phyloP scores from a whole-genome alignment of 2,113 vertebrate species.

The Osmerus eperlanus region DNA sequence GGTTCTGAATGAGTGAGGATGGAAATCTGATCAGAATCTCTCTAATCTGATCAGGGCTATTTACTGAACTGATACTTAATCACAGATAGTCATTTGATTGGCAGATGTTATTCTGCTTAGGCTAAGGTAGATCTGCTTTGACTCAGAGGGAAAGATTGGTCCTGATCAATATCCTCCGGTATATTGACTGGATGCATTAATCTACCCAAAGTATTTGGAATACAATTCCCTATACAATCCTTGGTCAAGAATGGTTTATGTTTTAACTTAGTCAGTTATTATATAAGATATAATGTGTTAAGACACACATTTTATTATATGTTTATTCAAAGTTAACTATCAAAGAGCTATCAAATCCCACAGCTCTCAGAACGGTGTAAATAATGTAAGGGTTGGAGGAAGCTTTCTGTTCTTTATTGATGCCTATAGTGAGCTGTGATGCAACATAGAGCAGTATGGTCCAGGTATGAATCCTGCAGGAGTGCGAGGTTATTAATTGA shows the following conservation, averaged over 20 bases:
- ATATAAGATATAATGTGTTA: not conserved
- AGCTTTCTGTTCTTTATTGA: conserved; percentile 16
- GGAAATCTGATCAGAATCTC: conserved; percentile 29
- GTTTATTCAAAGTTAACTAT: not conserved
- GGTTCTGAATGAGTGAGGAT: conserved; percentile 28
- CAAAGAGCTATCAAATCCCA: not conserved
- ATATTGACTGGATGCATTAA: too few species aligned
- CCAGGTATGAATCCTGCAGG: conserved; percentile 30
- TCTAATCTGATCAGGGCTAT: conserved; percentile 9
- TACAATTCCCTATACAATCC: too few species aligned
- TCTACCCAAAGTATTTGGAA: too few species aligned
- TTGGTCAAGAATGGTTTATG: not conserved
- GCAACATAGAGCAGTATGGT: conserved; percentile 26
- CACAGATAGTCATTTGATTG: conserved; percentile 27
- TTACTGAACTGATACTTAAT: conserved; percentile 27
- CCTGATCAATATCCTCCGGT: too few species aligned
- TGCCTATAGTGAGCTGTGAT: conserved; percentile 12
- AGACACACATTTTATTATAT: not conserved
- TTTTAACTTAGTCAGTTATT: not conserved
- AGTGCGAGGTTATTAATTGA: conserved; percentile 67
- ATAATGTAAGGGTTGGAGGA: too few species aligned
- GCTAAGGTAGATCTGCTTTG: too few species aligned
- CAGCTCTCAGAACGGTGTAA: too few species aligned
- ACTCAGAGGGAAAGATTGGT: too few species aligned
- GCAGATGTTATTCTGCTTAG: conserved; percentile 3